Conservation (phyloP, 2,797 vertebrate genomes). For the Macropodus opercularis region DNA sequence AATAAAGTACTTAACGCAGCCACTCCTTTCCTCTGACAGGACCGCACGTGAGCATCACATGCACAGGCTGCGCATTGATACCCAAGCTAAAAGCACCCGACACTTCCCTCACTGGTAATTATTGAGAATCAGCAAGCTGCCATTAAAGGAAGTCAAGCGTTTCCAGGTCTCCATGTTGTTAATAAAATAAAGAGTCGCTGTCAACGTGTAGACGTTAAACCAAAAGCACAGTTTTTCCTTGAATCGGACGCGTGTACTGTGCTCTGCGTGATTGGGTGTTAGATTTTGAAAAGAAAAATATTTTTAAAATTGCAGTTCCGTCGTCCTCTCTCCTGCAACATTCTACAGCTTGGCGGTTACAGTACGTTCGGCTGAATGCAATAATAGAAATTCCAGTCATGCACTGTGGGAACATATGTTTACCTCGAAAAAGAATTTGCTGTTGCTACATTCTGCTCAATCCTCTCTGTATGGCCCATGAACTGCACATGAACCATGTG, state of each 20-base stretch:
- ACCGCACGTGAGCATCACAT: slow-evolving; percentile 8
- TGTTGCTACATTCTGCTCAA: too few species aligned
- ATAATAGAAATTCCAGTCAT: too few species aligned
- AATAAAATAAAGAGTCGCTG: background rate
- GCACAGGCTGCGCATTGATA: background rate
- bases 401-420: background rate
- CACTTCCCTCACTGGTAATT: slow-evolving; percentile 12
- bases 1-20: slow-evolving; percentile 58
- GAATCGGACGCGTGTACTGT: background rate
- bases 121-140: slow-evolving; percentile 1
- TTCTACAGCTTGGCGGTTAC: background rate
- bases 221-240: background rate
- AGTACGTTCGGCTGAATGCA: too few species aligned
- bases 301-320: too few species aligned
- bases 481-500: too few species aligned
- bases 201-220: slow-evolving; percentile 1
- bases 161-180: slow-evolving; percentile 3
- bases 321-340: background rate
- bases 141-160: background rate
- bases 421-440: background rate
- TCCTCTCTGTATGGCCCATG: too few species aligned
- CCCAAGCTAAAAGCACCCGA: slow-evolving; percentile 4
- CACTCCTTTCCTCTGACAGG: slow-evolving; percentile 28
- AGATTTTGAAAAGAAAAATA: too few species aligned
- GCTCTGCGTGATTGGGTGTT: background rate